Evolutionary conservation across 2,888 invertebrate species (phyloP).

Genomic region (Sinopyrophorus schimmeli): DNA sequence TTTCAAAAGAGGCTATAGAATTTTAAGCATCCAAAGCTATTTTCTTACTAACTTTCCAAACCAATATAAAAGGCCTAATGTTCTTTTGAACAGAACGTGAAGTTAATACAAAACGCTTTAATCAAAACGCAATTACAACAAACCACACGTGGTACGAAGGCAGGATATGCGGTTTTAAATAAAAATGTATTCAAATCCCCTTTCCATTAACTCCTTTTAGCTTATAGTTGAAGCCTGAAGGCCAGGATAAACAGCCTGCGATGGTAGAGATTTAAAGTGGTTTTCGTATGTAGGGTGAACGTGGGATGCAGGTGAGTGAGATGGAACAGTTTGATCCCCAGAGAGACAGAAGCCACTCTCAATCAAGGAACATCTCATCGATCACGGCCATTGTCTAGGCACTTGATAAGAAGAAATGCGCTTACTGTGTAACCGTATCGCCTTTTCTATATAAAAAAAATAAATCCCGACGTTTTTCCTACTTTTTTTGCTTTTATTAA

Average conservation of each 20-base stretch:
- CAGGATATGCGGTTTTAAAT: slow-evolving; percentile 9
- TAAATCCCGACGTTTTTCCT: no score
- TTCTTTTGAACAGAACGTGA: no score
- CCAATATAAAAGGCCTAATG: no score
- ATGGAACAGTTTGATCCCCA: slow-evolving; percentile 19
- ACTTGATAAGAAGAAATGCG: slow-evolving; percentile 19
- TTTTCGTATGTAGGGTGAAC: slow-evolving; percentile 23
- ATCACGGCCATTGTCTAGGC: slow-evolving; percentile 28
- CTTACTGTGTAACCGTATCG: slow-evolving; percentile 17
- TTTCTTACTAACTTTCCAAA: no score
- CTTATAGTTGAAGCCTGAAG: slow-evolving; percentile 18
- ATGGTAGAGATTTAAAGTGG: slow-evolving; percentile 29
- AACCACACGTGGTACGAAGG: no score
- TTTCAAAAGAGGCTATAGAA: no score
- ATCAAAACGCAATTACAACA: no score
- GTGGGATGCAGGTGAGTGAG: slow-evolving; percentile 26
- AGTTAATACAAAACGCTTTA: no score
- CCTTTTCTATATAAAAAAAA: slow-evolving; percentile 3
- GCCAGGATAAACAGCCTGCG: slow-evolving; percentile 23
- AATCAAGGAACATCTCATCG: slow-evolving; percentile 28
- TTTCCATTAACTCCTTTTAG: slow-evolving; percentile 20
- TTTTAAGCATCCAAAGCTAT: no score
- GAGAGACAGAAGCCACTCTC: slow-evolving; percentile 28
- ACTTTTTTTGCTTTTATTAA: no score
- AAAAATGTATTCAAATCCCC: slow-evolving; percentile 16